These are phyloP conservation scores for Sarcophaga bullata DNA, from an alignment of 1,140 invertebrate genomes.

Conservation along the genomic window DNA sequence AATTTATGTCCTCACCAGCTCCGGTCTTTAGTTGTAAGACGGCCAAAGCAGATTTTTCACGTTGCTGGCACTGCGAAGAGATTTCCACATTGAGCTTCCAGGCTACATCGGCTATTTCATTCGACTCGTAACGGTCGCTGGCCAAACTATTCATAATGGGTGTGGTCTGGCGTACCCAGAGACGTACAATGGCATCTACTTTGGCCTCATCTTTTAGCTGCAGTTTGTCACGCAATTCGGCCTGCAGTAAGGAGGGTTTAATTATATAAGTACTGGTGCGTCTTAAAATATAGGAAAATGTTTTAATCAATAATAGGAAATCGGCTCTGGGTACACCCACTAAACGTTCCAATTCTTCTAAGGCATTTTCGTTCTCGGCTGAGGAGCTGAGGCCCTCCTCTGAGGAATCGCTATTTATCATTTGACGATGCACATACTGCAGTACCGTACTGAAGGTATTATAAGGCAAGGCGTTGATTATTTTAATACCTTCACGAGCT, in stretches of 20 bases:
- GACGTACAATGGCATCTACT: conserved; percentile 62
- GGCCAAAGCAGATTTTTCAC: conserved; percentile 58
- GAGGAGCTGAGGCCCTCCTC: conserved; percentile 35
- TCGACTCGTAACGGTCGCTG: conserved; percentile 59
- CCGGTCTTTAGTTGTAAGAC: conserved; percentile 60
- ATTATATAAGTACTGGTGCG: conserved; percentile 64
- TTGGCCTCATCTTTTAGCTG: conserved; percentile 63
- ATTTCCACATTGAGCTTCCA: conserved; percentile 64
- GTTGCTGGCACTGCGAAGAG: conserved; percentile 63
- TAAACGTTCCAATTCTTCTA: conserved; percentile 61
- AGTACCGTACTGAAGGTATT: conserved; percentile 62
- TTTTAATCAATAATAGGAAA: conserved; percentile 63
- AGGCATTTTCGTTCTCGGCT: conserved; percentile 54
- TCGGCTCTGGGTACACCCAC: conserved; percentile 60
- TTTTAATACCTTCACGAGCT: conserved; percentile 64
- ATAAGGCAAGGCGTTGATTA: conserved; percentile 62
- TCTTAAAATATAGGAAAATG: conserved; percentile 63
- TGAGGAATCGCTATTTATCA: conserved; percentile 50
- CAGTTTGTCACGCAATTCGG: conserved; percentile 61
- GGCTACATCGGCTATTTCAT: conserved; percentile 62
- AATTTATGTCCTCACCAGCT: conserved; percentile 60
- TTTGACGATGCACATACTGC: conserved; percentile 63
- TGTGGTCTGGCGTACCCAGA: conserved; percentile 63
- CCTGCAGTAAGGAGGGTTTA: conserved; percentile 60
- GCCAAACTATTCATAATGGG: conserved; percentile 62